A percentile compares a stretch with the other conserved stretches of the same genome.
Conservation (phyloP, 2,797 vertebrate genomes). For the Cirrhinus mrigala region DNA sequence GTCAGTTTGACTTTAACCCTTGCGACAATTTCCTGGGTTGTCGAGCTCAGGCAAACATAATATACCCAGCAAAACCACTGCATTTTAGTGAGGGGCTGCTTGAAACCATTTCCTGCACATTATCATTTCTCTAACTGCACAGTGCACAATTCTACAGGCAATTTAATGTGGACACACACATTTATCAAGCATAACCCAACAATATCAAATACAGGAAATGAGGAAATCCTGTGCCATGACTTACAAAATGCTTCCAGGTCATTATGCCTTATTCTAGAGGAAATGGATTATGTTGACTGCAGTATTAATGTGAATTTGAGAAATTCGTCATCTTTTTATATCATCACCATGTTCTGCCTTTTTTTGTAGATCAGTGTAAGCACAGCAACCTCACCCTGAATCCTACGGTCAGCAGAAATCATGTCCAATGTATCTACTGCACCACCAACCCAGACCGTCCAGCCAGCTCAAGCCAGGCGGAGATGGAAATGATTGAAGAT, state of each 20-base stretch:
- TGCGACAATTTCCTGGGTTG: constrained; percentile 12
- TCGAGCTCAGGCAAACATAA: not conserved
- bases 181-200: constrained; percentile 8
- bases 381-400: constrained; percentile 17
- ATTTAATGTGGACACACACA: constrained; percentile 8
- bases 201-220: constrained; percentile 39
- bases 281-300: constrained; percentile 9
- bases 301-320: not conserved
- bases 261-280: not conserved
- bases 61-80: constrained; percentile 2
- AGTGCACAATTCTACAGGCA: not conserved
- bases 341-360: not conserved
- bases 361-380: not conserved
- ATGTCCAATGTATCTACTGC: not conserved
- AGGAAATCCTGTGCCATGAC: constrained; percentile 47
- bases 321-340: not conserved
- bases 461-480: not conserved
- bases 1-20: constrained; percentile 33
- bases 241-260: constrained; percentile 36
- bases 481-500: constrained; percentile 9
- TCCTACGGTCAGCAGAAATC: constrained; percentile 34
- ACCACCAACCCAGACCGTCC: constrained; percentile 35
- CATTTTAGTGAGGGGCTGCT: not conserved
- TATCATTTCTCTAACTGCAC: constrained; percentile 27
- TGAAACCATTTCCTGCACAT: constrained; percentile 37